phyloP scores from a whole-genome alignment of 2,797 vertebrate genomes.

The Parotocinclus haroldoi region DNA sequence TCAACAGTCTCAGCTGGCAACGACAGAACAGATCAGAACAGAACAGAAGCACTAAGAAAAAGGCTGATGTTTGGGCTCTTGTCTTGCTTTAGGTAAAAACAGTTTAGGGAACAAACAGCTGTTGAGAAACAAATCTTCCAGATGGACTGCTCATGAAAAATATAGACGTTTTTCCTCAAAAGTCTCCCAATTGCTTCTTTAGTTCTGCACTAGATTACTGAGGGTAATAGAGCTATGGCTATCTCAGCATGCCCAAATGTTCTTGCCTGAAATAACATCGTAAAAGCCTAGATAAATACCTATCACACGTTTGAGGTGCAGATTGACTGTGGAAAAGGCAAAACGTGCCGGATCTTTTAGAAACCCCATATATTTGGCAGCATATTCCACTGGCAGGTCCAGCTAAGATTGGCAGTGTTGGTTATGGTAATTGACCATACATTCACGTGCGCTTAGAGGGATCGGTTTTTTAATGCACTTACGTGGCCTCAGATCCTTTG shows the following conservation, averaged over 20 bases:
- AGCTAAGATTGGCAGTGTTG: slow-evolving; percentile 63
- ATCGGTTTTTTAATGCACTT: slow-evolving; percentile 73
- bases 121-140: too few species aligned
- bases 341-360: neutral
- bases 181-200: too few species aligned
- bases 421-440: slow-evolving; percentile 51
- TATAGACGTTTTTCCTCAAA: too few species aligned
- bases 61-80: slow-evolving; percentile 56
- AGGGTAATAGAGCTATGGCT: too few species aligned
- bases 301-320: neutral
- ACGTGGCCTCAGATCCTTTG: slow-evolving; percentile 64
- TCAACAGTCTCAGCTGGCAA: slow-evolving; percentile 4
- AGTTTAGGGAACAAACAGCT: too few species aligned
- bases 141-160: too few species aligned
- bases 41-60: neutral
- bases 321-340: too few species aligned
- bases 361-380: slow-evolving; percentile 51
- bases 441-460: slow-evolving; percentile 69
- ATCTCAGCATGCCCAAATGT: too few species aligned
- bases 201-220: too few species aligned
- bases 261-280: too few species aligned
- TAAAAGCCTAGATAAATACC: too few species aligned
- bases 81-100: slow-evolving; percentile 46
- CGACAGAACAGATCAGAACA: slow-evolving; percentile 7
- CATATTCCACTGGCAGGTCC: slow-evolving; percentile 58